These are phyloP conservation scores for Lepisosteus osseus DNA, from an alignment of 2,113 vertebrate species.

Conservation along the genomic window DNA sequence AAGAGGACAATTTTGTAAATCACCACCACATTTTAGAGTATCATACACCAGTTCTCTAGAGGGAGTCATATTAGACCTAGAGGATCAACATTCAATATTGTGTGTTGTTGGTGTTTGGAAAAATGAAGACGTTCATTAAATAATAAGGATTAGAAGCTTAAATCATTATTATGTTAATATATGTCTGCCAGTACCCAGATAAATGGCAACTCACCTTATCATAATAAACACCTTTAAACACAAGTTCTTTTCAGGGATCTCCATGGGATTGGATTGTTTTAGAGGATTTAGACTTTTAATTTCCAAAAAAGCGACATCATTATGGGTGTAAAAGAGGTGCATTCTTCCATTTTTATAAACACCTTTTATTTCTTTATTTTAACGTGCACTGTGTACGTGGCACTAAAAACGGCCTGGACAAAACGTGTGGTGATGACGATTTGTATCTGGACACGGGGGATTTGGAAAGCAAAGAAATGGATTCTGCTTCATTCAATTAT, in stretches of 20 bases:
- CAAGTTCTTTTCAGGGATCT: constrained; percentile 64
- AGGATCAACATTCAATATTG: constrained; percentile 65
- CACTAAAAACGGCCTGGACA: constrained; percentile 8
- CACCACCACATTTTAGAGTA: constrained; percentile 50
- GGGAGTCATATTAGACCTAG: constrained; percentile 76
- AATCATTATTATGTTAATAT: constrained; percentile 91
- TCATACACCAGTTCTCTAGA: constrained; percentile 72
- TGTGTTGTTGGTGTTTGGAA: constrained; percentile 82
- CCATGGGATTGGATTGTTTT: constrained; percentile 73
- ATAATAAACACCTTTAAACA: constrained; percentile 36
- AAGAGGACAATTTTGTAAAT: constrained; percentile 43
- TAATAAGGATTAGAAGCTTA: constrained; percentile 90
- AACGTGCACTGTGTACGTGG: constrained; percentile 14
- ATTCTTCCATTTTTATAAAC: constrained; percentile 5
- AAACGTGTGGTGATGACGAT: neutral
- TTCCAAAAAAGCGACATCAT: constrained; percentile 84
- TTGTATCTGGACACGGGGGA: neutral
- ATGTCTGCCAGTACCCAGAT: constrained; percentile 83
- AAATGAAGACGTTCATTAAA: constrained; percentile 93
- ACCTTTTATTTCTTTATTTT: constrained; percentile 21
- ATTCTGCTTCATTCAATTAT: neutral
- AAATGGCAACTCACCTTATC: constrained; percentile 84
- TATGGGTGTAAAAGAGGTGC: constrained; percentile 16
- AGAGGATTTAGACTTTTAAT: constrained; percentile 77
- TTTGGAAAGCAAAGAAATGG: neutral